These are phyloP conservation scores for Crepidodera aurea DNA, from an alignment of 2,888 invertebrate genomes.

Conservation along the genomic window DNA sequence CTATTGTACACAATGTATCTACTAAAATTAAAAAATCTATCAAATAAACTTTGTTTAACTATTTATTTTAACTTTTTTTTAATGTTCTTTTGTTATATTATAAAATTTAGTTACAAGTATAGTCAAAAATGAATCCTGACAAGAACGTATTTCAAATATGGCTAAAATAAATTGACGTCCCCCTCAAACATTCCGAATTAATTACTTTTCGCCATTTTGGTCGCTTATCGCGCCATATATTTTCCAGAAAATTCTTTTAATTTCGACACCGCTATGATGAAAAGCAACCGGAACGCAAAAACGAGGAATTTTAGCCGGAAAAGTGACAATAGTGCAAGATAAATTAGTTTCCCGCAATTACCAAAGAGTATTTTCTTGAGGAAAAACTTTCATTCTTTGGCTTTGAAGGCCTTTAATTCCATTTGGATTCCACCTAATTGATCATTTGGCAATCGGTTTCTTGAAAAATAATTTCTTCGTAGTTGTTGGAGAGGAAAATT, in stretches of 20 bases:
- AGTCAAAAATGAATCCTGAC: no score
- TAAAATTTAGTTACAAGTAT: no score
- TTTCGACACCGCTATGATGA: slow-evolving; percentile 8
- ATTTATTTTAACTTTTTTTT: no score
- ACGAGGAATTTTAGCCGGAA: slow-evolving; percentile 14
- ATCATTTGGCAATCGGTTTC: slow-evolving; percentile 11
- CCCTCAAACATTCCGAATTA: not conserved
- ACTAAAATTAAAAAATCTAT: no score
- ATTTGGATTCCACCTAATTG: slow-evolving; percentile 16
- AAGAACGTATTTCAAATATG: no score
- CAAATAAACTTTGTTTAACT: no score
- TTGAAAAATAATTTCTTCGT: not conserved
- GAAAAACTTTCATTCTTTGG: slow-evolving; percentile 22
- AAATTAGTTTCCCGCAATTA: slow-evolving; percentile 30
- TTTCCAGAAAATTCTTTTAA: slow-evolving; percentile 14
- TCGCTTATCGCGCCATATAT: not conserved
- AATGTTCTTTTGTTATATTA: no score
- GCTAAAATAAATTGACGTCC: no score
- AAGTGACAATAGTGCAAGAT: slow-evolving; percentile 28
- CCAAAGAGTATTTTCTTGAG: slow-evolving; percentile 19
- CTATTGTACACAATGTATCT: no score
- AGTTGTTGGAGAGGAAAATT: not conserved
- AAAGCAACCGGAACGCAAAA: slow-evolving; percentile 18
- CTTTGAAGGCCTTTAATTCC: not conserved
- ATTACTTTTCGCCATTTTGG: slow-evolving; percentile 1